phyloP scores from a whole-genome alignment of 1,140 invertebrate species.

The Chlorops oryzae region DNA sequence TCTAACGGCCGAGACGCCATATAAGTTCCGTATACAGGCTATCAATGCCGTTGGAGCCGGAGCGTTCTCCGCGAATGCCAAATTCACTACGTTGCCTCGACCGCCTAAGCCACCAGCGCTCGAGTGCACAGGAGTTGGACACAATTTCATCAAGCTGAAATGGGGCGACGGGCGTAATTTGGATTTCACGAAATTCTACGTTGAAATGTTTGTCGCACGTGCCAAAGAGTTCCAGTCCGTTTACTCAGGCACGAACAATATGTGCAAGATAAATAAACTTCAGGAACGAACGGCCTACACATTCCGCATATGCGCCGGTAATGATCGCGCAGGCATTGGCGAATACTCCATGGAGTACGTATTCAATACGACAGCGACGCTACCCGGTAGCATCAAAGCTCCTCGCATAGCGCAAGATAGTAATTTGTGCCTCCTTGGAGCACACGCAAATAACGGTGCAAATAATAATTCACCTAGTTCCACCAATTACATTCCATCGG shows the following conservation, averaged over 20 bases:
- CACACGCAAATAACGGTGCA: conserved; percentile 38
- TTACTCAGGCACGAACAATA: conserved; percentile 69
- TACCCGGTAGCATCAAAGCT: conserved; percentile 68
- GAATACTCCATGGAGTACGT: conserved; percentile 63
- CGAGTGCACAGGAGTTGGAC: conserved; percentile 62
- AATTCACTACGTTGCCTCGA: conserved; percentile 64
- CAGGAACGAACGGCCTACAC: conserved; percentile 70
- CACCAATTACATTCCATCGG: conserved; percentile 26
- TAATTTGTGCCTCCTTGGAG: conserved; percentile 25
- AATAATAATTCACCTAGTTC: too few relatives aligned
- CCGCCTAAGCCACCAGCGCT: conserved; percentile 71
- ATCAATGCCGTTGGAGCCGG: conserved; percentile 78
- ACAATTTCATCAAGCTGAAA: conserved; percentile 78
- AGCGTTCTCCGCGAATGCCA: conserved; percentile 64
- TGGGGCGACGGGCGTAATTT: conserved; percentile 67
- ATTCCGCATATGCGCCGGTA: conserved; percentile 76
- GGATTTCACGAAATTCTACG: conserved; percentile 67
- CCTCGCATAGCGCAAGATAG: conserved; percentile 53
- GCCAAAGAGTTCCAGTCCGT: conserved; percentile 65
- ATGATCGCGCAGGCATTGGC: conserved; percentile 72
- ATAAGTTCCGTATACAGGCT: conserved; percentile 71
- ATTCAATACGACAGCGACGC: conserved; percentile 68
- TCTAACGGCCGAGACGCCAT: conserved; percentile 54
- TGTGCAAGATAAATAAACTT: conserved; percentile 73
- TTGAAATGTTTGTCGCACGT: conserved; percentile 68